Evolutionary conservation across 2,888 invertebrate genomes (phyloP), one percentile per base, ranked within the genome.

Genomic region (Onthophagus sagittarius): DNA sequence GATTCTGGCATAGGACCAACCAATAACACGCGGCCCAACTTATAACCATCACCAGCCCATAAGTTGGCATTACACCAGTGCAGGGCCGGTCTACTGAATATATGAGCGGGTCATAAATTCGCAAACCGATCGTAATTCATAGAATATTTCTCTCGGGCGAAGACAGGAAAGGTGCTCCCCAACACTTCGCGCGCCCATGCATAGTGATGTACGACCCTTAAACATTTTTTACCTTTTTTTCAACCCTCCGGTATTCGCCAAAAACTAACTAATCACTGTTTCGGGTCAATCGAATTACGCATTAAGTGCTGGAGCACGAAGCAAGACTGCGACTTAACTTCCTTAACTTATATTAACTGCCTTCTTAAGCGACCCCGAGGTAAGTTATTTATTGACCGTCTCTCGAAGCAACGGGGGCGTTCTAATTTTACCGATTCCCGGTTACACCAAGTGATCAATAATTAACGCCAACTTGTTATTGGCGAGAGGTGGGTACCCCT

Each of bases 1-100:
- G 13, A 32, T 67, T 23, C 67, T 67, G 67, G 67, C 67, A 67
- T 23, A 31, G 23, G 23, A 67, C 67, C 67, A 67, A 67, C 67
- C 67, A 67, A 67, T 67, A 67, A 67, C 31, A 67, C 32, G 67
- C 67, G 32, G 67, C 32, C 23, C 39, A 32, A 67, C 31, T 67
- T 67, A 67, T 67, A 67, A 67, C 67, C 32, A 67, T 67, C 67
- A 67, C 67, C 7, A 67, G 67, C 23, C 32, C 67, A 67, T 67
- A 67, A 67, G 67, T 67, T 67, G 67, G 67, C 67, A 67, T 67
- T 31, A 67, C 32, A 67, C 67, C 67, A 67, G 32, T 67, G 67
- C 31, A n/a, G 23, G 67, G 31, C 31, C 2, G 32, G 67, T 15
- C 67, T 67, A 67, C 67, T 67, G 67, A 67, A 67, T 67, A 67